Percentiles rank a stretch among this genome's conserved stretches.
phyloP scores from a whole-genome alignment of 2,113 vertebrate species.

The Ceratotherium simum region DNA sequence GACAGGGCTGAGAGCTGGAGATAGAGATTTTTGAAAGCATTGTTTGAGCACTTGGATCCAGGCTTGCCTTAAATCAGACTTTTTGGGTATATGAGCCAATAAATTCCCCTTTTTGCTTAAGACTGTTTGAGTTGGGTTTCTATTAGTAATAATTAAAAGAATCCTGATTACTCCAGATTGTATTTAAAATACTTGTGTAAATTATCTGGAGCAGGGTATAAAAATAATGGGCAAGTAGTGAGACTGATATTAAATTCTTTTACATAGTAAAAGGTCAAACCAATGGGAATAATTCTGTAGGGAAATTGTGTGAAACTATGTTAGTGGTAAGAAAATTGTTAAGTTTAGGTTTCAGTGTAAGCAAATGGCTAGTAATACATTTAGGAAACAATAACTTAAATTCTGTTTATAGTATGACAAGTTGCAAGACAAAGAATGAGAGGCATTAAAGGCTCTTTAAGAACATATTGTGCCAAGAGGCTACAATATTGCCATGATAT shows the following conservation, averaged over 20 bases:
- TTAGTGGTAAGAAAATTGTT: not conserved
- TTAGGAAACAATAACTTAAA: conserved; percentile 5
- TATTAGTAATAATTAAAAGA: not conserved
- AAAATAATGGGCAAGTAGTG: not conserved
- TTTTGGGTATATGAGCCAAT: not conserved
- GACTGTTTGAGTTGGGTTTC: not conserved
- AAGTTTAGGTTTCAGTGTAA: not conserved
- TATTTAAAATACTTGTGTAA: conserved; percentile 22
- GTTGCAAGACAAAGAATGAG: not conserved
- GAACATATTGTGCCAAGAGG: not conserved
- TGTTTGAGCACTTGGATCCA: not conserved
- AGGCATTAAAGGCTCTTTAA: not conserved
- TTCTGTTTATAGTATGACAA: conserved; percentile 13
- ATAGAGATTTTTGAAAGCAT: not conserved
- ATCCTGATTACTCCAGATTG: not conserved
- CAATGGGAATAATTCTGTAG: not conserved
- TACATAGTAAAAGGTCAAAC: not conserved
- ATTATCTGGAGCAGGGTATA: not conserved
- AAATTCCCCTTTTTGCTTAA: not conserved
- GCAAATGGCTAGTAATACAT: not conserved
- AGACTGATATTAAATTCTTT: not conserved
- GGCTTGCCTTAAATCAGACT: not conserved
- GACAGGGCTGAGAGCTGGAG: not conserved
- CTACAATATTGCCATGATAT: not conserved
- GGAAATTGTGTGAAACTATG: not conserved